Evolutionary conservation across 2,888 invertebrate species (phyloP).

Genomic region (Lasioglossum morio): DNA sequence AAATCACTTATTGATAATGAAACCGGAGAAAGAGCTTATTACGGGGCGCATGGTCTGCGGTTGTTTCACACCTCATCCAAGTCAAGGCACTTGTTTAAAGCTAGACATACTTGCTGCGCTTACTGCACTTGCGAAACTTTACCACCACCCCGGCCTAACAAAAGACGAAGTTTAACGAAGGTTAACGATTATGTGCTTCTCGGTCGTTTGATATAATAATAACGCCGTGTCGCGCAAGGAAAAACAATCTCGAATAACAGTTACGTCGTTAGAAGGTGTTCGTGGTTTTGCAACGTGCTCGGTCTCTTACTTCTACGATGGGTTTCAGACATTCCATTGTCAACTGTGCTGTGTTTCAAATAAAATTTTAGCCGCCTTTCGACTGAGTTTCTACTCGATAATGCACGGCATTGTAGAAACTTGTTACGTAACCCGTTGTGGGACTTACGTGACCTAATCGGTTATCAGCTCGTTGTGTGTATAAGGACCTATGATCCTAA

Average conservation of each 20-base stretch:
- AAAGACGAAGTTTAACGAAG: slow-evolving; percentile 48
- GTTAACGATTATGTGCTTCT: slow-evolving; percentile 45
- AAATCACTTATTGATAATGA: background rate
- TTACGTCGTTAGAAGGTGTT: slow-evolving; percentile 4
- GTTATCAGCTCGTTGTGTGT: background rate
- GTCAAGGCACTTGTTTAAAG: slow-evolving; percentile 31
- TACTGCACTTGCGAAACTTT: slow-evolving; percentile 51
- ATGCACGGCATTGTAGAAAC: background rate
- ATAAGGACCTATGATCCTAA: background rate
- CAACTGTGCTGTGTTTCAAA: background rate
- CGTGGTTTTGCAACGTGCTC: background rate
- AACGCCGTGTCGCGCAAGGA: slow-evolving; percentile 9
- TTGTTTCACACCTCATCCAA: slow-evolving; percentile 25
- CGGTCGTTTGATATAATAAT: slow-evolving; percentile 41
- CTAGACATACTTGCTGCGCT: slow-evolving; percentile 25
- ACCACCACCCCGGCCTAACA: slow-evolving; percentile 12
- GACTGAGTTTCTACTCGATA: background rate
- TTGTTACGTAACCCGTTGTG: background rate
- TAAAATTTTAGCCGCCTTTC: background rate
- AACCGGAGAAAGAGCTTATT: background rate
- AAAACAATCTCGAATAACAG: slow-evolving; percentile 10
- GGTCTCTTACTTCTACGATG: background rate
- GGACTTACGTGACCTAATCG: background rate
- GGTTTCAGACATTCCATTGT: background rate
- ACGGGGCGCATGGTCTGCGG: background rate